Evolutionary conservation across 2,797 vertebrate genomes (phyloP).

Genomic region (Sternarchorhynchus goeldii): DNA sequence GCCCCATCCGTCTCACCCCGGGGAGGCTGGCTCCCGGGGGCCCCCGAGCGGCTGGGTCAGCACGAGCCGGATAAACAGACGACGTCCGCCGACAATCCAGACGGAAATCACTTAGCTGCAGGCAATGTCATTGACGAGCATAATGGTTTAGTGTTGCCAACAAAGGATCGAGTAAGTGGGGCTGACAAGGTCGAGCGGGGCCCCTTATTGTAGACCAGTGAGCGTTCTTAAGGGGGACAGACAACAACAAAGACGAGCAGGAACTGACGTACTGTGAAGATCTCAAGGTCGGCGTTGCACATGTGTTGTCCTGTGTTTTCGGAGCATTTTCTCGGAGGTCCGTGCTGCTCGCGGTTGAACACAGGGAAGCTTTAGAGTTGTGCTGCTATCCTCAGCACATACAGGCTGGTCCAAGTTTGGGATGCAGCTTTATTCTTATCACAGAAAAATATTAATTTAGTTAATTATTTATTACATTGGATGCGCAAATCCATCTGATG

Average conservation of each 20-base stretch:
- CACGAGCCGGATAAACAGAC: conserved; percentile 38
- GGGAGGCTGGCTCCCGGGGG: conserved; percentile 44
- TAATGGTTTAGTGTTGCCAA: conserved; percentile 39
- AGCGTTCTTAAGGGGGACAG: too few relatives aligned
- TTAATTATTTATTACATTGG: conserved; percentile 1
- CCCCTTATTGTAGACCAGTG: too few relatives aligned
- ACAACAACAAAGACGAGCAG: too few relatives aligned
- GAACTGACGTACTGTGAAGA: too few relatives aligned
- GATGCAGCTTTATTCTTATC: not conserved
- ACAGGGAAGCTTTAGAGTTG: not conserved
- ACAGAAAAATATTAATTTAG: not conserved
- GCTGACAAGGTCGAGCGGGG: not conserved
- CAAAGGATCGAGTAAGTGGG: conserved; percentile 5
- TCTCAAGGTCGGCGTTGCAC: too few relatives aligned
- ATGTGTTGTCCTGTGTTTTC: too few relatives aligned
- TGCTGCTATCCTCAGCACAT: not conserved
- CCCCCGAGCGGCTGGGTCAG: conserved; percentile 47
- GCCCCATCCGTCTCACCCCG: conserved; percentile 53
- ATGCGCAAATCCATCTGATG: conserved; percentile 13
- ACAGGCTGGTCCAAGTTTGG: not conserved
- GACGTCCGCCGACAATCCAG: conserved; percentile 38
- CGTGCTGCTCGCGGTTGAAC: not conserved
- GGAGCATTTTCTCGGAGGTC: too few relatives aligned
- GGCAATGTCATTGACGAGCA: conserved; percentile 22
- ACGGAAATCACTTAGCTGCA: conserved; percentile 46